Evolutionary conservation across 2,113 vertebrate genomes (phyloP).

Genomic region (Colinus virginianus): DNA sequence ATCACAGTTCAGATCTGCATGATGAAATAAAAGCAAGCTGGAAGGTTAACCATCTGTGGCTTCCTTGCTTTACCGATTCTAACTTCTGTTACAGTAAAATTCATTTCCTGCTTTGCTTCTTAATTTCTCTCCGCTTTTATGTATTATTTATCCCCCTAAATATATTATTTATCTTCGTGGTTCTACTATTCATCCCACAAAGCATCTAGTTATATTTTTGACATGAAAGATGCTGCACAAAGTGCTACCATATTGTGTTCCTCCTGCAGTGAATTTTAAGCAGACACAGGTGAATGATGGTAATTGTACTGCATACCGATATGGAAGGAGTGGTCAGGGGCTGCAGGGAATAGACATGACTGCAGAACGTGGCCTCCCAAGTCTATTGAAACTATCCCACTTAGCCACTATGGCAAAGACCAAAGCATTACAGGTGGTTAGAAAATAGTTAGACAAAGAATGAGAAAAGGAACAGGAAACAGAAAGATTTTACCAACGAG

Average conservation of each 20-base stretch:
- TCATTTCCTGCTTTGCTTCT: background rate
- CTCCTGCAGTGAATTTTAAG: background rate
- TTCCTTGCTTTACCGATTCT: background rate
- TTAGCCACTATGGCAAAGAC: background rate
- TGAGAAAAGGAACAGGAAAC: background rate
- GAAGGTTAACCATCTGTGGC: background rate
- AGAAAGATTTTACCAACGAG: background rate
- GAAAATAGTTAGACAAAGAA: background rate
- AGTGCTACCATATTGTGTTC: background rate
- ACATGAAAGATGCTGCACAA: background rate
- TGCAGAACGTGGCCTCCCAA: rapidly evolving
- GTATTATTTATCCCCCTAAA: slow-evolving; percentile 18
- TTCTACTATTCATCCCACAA: slow-evolving; percentile 16
- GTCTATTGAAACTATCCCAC: background rate
- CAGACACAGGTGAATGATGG: background rate
- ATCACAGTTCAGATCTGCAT: background rate
- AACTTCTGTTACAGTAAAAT: background rate
- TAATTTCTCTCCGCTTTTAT: background rate
- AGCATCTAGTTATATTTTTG: background rate
- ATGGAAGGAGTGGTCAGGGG: background rate
- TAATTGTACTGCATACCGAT: background rate
- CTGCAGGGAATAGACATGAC: background rate
- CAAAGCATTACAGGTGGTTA: background rate
- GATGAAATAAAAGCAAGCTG: background rate
- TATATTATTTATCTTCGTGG: background rate